Evolutionary conservation across 2,888 invertebrate species (phyloP).

Genomic region (Sisyra terminalis): DNA sequence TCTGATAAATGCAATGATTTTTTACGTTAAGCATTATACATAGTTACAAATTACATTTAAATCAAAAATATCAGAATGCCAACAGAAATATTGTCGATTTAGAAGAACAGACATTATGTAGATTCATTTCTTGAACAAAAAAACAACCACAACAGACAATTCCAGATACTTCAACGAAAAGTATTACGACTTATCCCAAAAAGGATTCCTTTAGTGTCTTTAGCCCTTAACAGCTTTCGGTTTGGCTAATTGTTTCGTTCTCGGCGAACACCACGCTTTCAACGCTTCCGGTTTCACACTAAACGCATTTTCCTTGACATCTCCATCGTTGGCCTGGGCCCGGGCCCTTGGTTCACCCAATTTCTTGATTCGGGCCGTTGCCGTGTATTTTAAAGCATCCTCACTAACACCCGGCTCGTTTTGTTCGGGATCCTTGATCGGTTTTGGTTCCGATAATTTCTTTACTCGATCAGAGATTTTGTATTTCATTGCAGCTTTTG

Average conservation of each 20-base stretch:
- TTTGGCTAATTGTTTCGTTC: constrained; percentile 29
- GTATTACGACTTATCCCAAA: no score
- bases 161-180: no score
- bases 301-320: constrained; percentile 31
- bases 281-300: constrained; percentile 29
- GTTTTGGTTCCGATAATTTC: background rate
- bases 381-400: background rate
- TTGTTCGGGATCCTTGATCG: background rate
- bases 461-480: background rate
- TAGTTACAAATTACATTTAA: no score
- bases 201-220: no score
- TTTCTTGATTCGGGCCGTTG: constrained; percentile 12
- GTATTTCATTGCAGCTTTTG: background rate
- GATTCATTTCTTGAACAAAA: no score
- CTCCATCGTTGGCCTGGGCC: constrained; percentile 20
- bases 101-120: no score
- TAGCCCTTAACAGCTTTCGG: constrained; percentile 16
- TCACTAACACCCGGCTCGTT: background rate
- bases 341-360: constrained; percentile 22
- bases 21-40: no score
- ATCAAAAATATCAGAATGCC: no score
- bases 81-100: no score
- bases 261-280: constrained; percentile 28
- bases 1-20: no score
- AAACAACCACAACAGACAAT: no score